Base-by-base conservation (phyloP, 2,113 vertebrate genomes). In the Scolopax mira region DNA sequence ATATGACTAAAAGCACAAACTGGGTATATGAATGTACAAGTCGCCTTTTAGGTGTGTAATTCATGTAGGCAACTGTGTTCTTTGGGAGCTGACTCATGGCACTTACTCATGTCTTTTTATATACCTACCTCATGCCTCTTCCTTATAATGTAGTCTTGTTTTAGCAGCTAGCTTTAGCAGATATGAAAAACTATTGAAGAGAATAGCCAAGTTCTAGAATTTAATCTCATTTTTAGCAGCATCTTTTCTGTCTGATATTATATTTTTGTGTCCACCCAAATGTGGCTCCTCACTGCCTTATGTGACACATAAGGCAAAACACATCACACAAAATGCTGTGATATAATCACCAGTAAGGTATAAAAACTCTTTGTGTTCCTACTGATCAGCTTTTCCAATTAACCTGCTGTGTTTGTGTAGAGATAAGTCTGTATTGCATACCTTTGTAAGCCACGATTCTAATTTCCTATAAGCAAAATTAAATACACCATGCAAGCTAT, bases 71-170 rank as follows among this genome's bases (percentile, higher is more conserved):
- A 93, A 71, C 80, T 85, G 70, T 71, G 83, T 85, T 30, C 80
- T 91, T 94, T 85, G 42, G 78, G 66, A 93, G n/a, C 12, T 94
- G 95, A 96, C 89, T 95, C 96, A 96, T 49, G 41, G 49, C 74
- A 46, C 84, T 96, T 95, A 89, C 70, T 96, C 91, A 95, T 85
- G 58, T 54, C 87, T 95, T 95, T 94, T 93, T 95, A 91, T 97
- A 89, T 79, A 82, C 78, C 61, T 81, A 13, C 41, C 49, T 70
- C 91, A 85, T 94, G 81, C 66, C 15, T 89, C 49, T 89, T 60
- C 74, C 75, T 81, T 88, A 66, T 75, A 92, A 30, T 79, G 61
- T 65, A 70, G 44, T 41, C 74, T 79, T 66, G 62, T 60, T 93
- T 79, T 44, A 79, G 55, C 31, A 17, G 75, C 74, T 81, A 74